A percentile compares a stretch with the other conserved stretches of the same genome.
These are phyloP conservation scores for Falco punctatus DNA, from an alignment of 2,113 vertebrate species.

Conservation along the genomic window DNA sequence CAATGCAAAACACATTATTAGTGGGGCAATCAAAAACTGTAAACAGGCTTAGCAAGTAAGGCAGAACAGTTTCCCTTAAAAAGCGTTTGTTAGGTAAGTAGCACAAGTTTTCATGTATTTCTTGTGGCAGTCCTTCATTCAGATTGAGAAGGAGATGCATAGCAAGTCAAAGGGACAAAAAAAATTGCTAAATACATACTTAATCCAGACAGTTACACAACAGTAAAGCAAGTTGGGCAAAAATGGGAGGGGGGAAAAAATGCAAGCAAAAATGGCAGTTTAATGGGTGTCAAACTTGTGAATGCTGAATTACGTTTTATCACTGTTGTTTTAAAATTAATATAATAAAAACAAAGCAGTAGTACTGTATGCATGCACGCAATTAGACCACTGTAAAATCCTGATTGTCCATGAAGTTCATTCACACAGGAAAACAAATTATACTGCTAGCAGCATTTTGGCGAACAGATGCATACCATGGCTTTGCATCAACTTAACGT, in stretches of 20 bases:
- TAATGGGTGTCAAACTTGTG: background rate
- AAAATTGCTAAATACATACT: background rate
- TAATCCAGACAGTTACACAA: background rate
- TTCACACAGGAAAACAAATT: background rate
- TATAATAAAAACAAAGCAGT: background rate
- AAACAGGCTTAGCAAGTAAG: background rate
- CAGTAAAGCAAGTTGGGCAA: background rate
- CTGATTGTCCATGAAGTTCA: background rate
- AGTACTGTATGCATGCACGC: background rate
- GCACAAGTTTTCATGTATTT: background rate
- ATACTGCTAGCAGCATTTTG: background rate
- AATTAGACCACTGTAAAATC: conserved; percentile 1
- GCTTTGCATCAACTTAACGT: background rate
- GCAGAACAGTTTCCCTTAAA: background rate
- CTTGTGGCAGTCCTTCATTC: background rate
- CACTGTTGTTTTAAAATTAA: background rate
- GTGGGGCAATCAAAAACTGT: background rate
- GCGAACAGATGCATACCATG: background rate
- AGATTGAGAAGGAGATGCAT: background rate
- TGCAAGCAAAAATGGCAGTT: background rate
- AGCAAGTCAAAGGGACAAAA: background rate
- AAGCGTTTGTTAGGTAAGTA: background rate
- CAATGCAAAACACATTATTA: background rate
- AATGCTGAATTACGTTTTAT: conserved; percentile 21
- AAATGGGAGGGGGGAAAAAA: background rate